Conservation (phyloP, 2,113 vertebrate species). For the Atherinomorus stipes region DNA sequence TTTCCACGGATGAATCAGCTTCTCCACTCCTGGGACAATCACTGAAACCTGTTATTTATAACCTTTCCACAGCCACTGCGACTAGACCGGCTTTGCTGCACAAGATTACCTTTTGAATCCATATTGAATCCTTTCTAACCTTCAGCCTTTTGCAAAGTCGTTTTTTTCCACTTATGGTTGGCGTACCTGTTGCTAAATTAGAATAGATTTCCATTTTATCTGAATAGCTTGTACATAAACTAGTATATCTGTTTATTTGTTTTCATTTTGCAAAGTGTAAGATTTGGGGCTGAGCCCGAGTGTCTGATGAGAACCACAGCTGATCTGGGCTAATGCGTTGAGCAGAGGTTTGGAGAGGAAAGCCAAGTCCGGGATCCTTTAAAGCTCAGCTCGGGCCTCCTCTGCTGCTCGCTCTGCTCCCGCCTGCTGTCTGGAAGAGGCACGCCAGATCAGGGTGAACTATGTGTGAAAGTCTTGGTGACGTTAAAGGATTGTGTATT, state of each 20-base stretch:
- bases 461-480: constrained; percentile 21
- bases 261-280: constrained; percentile 42
- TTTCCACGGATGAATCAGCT: constrained; percentile 65
- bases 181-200: not conserved
- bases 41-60: constrained; percentile 49
- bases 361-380: constrained; percentile 51
- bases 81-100: constrained; percentile 6
- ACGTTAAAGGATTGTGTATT: constrained; percentile 30
- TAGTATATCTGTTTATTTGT: not conserved
- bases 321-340: constrained; percentile 71
- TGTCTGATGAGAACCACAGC: constrained; percentile 76
- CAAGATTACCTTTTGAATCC: not conserved
- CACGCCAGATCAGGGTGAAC: constrained; percentile 8
- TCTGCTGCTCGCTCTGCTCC: constrained; percentile 32
- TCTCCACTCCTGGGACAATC: constrained; percentile 38
- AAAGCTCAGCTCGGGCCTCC: constrained; percentile 41
- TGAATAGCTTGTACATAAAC: constrained; percentile 22
- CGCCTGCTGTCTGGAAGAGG: constrained; percentile 24
- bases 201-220: constrained; percentile 21
- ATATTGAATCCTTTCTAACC: not conserved
- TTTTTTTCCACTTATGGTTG: too few relatives aligned
- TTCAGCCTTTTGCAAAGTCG: not conserved
- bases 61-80: constrained; percentile 32
- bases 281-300: constrained; percentile 56
- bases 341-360: constrained; percentile 66